A percentile compares a stretch with the other conserved stretches of the same genome.
Conservation (phyloP, 1,140 invertebrate genomes). For the Lepidurus couesii region DNA sequence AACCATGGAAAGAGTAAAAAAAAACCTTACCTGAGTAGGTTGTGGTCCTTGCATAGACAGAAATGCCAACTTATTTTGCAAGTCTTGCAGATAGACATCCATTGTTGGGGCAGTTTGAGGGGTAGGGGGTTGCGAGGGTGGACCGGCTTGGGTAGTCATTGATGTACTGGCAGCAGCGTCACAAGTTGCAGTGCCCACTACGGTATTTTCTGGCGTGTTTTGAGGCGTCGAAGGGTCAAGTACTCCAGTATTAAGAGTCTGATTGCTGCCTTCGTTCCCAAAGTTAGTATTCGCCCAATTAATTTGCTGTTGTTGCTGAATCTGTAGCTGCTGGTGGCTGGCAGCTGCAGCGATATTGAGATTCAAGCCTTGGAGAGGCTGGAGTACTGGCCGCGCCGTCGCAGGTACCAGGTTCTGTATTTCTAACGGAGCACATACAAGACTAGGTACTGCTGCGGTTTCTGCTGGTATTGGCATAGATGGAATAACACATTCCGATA, state of each 20-base stretch:
- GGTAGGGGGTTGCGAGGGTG: conserved; percentile 50
- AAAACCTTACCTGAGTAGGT: conserved; percentile 41
- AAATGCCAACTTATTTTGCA: conserved; percentile 56
- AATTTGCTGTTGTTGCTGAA: neutral
- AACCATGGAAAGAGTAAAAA: conserved; percentile 41
- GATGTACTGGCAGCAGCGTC: conserved; percentile 24
- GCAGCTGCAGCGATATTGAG: conserved; percentile 23
- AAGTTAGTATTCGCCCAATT: neutral
- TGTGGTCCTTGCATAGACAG: conserved; percentile 46
- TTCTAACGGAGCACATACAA: neutral
- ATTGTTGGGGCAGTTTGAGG: conserved; percentile 51
- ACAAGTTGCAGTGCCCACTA: conserved; percentile 4
- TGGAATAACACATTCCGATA: neutral
- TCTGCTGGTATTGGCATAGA: neutral
- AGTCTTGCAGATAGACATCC: conserved; percentile 53
- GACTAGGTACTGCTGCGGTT: neutral
- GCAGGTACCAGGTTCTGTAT: no score
- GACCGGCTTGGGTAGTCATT: neutral
- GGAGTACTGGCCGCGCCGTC: no score
- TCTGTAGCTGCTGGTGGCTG: conserved; percentile 4
- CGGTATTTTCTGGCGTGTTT: conserved; percentile 12
- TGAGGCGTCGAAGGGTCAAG: conserved; percentile 29
- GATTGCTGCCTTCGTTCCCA: conserved; percentile 36
- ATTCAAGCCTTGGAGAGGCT: conserved; percentile 1
- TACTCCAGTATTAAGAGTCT: conserved; percentile 38